Percentiles rank a stretch among this genome's conserved stretches.
These are phyloP conservation scores for Apodemia zela DNA, from an alignment of 2,888 invertebrate species.

Conservation along the genomic window DNA sequence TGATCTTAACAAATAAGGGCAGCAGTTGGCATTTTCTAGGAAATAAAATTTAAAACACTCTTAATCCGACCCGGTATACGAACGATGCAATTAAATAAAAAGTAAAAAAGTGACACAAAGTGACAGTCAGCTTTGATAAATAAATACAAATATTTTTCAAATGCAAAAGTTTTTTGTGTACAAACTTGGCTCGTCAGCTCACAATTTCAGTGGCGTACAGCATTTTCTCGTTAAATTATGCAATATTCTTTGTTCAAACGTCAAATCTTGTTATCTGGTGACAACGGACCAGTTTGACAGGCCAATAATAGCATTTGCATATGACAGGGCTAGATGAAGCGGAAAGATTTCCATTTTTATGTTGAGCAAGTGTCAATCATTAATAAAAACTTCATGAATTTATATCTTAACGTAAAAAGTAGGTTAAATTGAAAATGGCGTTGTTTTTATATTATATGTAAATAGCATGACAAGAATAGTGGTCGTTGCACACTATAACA, in stretches of 20 bases:
- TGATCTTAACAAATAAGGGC: no score
- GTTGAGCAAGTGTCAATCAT: neutral
- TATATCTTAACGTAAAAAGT: neutral
- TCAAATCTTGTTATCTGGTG: constrained; percentile 11
- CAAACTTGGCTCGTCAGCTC: neutral
- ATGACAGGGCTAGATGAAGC: neutral
- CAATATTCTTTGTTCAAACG: neutral
- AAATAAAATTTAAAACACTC: no score
- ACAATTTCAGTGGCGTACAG: neutral
- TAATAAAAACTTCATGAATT: neutral
- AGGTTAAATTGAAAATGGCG: neutral
- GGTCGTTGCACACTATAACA: neutral
- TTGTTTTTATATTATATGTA: neutral
- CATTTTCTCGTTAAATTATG: constrained; percentile 1
- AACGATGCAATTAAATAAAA: no score
- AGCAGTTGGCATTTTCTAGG: no score
- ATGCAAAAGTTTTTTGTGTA: neutral
- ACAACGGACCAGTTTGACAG: neutral
- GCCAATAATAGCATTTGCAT: constrained; percentile 8
- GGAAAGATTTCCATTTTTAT: neutral
- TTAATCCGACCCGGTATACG: no score
- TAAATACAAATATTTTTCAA: neutral
- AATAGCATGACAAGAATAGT: neutral
- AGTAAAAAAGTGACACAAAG: no score
- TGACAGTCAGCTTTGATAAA: no score